Base-by-base conservation (phyloP, 2,113 vertebrate species). In the Rhombomys opimus region DNA sequence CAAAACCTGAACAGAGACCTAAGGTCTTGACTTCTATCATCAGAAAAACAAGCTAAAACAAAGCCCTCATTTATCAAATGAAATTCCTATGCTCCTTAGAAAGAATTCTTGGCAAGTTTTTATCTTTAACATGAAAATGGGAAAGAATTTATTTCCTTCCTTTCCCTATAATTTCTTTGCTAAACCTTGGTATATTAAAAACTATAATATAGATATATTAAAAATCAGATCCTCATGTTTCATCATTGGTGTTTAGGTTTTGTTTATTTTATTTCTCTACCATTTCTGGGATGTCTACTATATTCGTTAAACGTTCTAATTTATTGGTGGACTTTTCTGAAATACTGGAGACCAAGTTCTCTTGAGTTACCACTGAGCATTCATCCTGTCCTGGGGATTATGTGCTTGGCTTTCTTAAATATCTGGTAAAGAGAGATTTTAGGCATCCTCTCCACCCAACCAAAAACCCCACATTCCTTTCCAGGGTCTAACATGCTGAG, bases 241-340 rank as follows among this genome's bases (percentile, higher is more conserved):
- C 75, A 38, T n/a, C 41, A 11, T 73, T 67, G 41, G 22, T 80
- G 27, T 23, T 75, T 70, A 7, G 22, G 15, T 87, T 63, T 25
- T 54, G 0, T 57, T 93, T 90, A 38, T 75, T 32, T 54, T 27
- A 73, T 75, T 89, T 86, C 63, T 76, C 11, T 41, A 76, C 5
- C 18, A 7, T 65, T 85, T 85, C 57, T 82, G 23, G 81, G 13
- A 91, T 73, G 14, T 89, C 5, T 72, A 9, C 30, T 1, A 76
- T 5, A 76, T 50, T 27, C 41, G 13, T 41, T 90, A 65, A 72
- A 82, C 87, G 35, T 80, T 57, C 15, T 30, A 86, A 30, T 65
- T 27, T 92, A 65, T 93, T 87, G 18, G 41, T 18, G 59, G 50
- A 93, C 35, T 80, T 87, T 80, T n/a, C 50, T 87, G 78, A 70